Evolutionary conservation across 2,888 invertebrate species (phyloP).

Genomic region (Drosophila rubida): DNA sequence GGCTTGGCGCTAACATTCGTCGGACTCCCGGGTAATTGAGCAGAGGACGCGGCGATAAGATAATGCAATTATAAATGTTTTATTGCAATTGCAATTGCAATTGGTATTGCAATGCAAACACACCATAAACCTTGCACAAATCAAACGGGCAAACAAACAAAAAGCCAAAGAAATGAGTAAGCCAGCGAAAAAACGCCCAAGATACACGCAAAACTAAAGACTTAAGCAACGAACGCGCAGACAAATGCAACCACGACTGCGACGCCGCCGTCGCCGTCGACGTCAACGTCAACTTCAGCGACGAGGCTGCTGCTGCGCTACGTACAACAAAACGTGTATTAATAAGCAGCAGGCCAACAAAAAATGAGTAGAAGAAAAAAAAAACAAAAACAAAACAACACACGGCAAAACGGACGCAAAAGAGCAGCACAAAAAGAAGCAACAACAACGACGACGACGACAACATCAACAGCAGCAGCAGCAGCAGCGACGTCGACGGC

Average conservation of each 20-base stretch:
- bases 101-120: slow-evolving; percentile 39
- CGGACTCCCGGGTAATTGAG: slow-evolving; percentile 53
- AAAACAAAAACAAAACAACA: slow-evolving; percentile 61
- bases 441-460: slow-evolving; percentile 16
- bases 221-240: slow-evolving; percentile 71
- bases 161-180: slow-evolving; percentile 14
- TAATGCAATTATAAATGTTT: slow-evolving; percentile 32
- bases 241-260: slow-evolving; percentile 44
- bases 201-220: slow-evolving; percentile 65
- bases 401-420: slow-evolving; percentile 74
- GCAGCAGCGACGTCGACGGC: slow-evolving; percentile 43
- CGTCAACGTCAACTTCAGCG: background rate
- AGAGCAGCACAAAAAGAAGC: slow-evolving; percentile 68
- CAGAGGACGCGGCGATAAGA: slow-evolving; percentile 2
- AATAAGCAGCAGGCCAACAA: slow-evolving; percentile 70
- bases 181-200: slow-evolving; percentile 38
- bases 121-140: slow-evolving; percentile 33
- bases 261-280: slow-evolving; percentile 19
- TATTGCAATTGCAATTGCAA: slow-evolving; percentile 22
- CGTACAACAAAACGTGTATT: slow-evolving; percentile 74
- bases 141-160: slow-evolving; percentile 30
- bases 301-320: slow-evolving; percentile 50
- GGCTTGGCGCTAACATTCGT: slow-evolving; percentile 74
- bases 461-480: slow-evolving; percentile 41
- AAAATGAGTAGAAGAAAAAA: slow-evolving; percentile 26